Percentiles rank a stretch among this genome's conserved stretches.
phyloP scores from a whole-genome alignment of 2,113 vertebrate species.

The Gopherus flavomarginatus region DNA sequence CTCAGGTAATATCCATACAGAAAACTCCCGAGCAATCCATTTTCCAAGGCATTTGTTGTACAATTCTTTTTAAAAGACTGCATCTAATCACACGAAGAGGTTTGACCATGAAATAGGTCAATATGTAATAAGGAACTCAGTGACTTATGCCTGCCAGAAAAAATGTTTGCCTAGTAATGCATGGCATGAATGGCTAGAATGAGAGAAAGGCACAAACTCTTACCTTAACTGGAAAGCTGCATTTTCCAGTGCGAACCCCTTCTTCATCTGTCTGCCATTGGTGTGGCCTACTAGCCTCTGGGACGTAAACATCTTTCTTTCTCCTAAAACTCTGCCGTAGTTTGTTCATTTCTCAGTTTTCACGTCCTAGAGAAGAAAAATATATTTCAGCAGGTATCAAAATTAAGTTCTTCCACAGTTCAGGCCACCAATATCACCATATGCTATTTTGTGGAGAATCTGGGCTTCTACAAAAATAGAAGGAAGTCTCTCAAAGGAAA shows the following conservation, averaged over 20 bases:
- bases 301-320: slow-evolving; percentile 99
- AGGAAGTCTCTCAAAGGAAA: not conserved
- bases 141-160: slow-evolving; percentile 20
- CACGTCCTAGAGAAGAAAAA: slow-evolving; percentile 73
- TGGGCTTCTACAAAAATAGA: not conserved
- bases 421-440: not conserved
- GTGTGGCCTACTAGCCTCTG: slow-evolving; percentile 97
- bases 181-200: not conserved
- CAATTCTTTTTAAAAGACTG: slow-evolving; percentile 34
- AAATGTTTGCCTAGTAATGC: not conserved
- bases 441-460: not conserved
- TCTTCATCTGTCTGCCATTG: slow-evolving; percentile 99
- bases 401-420: not conserved
- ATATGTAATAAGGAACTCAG: slow-evolving; percentile 22
- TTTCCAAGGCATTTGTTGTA: slow-evolving; percentile 38
- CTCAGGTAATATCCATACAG: not conserved
- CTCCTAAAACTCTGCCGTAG: slow-evolving; percentile 98
- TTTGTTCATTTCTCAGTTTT: slow-evolving; percentile 96
- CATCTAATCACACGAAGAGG: slow-evolving; percentile 15
- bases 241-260: slow-evolving; percentile 95
- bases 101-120: slow-evolving; percentile 51
- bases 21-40: slow-evolving; percentile 9
- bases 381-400: slow-evolving; percentile 19
- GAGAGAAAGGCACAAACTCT: slow-evolving; percentile 50
- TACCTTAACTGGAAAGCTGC: slow-evolving; percentile 99